Base-by-base conservation (phyloP, 2,888 invertebrate genomes). In the Meliscaeva auricollis region DNA sequence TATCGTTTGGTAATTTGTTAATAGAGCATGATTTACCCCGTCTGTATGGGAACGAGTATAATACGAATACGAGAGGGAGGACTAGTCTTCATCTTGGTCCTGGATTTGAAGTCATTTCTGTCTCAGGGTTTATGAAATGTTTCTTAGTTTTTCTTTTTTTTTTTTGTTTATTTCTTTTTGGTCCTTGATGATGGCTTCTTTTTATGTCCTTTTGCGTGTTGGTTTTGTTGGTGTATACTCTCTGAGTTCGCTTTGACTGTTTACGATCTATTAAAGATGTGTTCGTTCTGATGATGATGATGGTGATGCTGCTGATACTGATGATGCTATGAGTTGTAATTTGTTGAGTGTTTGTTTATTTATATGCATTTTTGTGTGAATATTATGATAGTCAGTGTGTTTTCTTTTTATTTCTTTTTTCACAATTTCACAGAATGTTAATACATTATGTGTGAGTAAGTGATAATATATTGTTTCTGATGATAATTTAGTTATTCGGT, bases 1-100 rank as follows among this genome's bases (percentile, higher is more conserved):
- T 88, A 89, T 88, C 88, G 88, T 87, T 87, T 84, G 79, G 88
- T 88, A 89, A 88, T 88, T 88, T 88, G 88, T 88, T 88, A 89
- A 88, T 89, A 88, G 89, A 88, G 88, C 88, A 88, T 88, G 88
- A 88, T 88, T 88, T 88, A 88, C 88, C 87, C 88, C 87, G 82
- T 77, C 62, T 58, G 26, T 4, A 6, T 38, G 9, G 11, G 38
- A 38, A 11, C 11, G 3, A 7, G 17, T 26, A 26, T 17, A 44
- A 30, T 26, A 80, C 79, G 81, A 81, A 76, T 81, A n/a, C n/a
- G 73, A 73, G 64, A 74, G 78, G 62, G 48, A 20, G 78, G 58
- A 35, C 17, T 35, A 38, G 58, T 58, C 35, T 58, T 58, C 58
- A 62, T 62, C 44, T 44, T 62, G 30, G 44, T 62, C 38, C 64